phyloP scores from a whole-genome alignment of 2,797 vertebrate species.

The Diglossa cyanea region DNA sequence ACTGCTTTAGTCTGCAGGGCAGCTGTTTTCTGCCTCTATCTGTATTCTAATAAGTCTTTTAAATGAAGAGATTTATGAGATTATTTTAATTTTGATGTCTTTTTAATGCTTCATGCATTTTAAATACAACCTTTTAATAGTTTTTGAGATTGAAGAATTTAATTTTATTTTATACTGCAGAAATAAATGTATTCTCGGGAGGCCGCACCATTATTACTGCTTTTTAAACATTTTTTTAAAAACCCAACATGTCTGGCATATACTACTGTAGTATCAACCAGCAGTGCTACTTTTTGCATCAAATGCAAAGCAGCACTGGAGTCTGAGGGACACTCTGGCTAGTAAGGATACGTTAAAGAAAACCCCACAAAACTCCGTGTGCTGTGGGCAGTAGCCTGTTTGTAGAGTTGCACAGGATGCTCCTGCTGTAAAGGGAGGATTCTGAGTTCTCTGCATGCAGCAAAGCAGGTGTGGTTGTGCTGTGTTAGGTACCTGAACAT shows the following conservation, averaged over 20 bases:
- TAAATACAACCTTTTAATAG: slow-evolving; percentile 85
- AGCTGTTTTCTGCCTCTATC: slow-evolving; percentile 81
- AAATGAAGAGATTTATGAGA: slow-evolving; percentile 85
- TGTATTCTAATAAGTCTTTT: slow-evolving; percentile 83
- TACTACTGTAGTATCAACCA: neutral
- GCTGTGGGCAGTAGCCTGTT: neutral
- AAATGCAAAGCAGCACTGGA: neutral
- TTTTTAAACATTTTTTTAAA: neutral
- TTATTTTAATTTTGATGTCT: slow-evolving; percentile 88
- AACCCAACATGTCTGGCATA: slow-evolving; percentile 42
- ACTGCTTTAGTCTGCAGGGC: slow-evolving; percentile 77
- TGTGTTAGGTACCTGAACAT: neutral
- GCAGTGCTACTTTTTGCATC: neutral
- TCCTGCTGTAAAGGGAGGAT: neutral
- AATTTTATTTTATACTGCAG: slow-evolving; percentile 86
- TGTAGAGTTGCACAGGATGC: neutral
- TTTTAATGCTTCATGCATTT: slow-evolving; percentile 87
- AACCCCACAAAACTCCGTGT: neutral
- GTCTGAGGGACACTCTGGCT: neutral
- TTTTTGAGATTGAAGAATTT: slow-evolving; percentile 83
- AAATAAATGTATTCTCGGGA: slow-evolving; percentile 88
- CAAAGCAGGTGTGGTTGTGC: neutral
- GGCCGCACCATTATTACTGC: slow-evolving; percentile 84
- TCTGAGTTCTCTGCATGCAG: neutral
- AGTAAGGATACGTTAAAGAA: neutral